Conservation (phyloP, 2,888 invertebrate genomes). For the Drosophila planitibia region DNA sequence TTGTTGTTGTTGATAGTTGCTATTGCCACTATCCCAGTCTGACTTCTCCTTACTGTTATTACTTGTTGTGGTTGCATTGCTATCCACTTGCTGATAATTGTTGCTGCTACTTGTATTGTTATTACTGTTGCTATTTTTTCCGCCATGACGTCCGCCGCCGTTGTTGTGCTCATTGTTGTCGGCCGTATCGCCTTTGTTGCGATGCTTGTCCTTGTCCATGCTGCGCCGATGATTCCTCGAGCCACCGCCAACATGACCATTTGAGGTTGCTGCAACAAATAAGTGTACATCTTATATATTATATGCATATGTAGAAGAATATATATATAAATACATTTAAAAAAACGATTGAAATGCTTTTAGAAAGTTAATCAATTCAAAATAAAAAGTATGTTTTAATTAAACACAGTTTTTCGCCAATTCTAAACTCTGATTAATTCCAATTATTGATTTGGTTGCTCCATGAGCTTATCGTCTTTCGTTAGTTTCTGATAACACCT, state of each 20-base stretch:
- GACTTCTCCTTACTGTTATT: slow-evolving; percentile 79
- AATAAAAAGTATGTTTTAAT: background rate
- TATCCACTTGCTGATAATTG: slow-evolving; percentile 72
- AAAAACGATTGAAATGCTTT: background rate
- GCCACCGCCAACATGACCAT: slow-evolving; percentile 74
- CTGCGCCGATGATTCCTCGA: slow-evolving; percentile 84
- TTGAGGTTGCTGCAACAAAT: slow-evolving; percentile 71
- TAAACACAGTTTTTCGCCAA: background rate
- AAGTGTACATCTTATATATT: slow-evolving; percentile 5
- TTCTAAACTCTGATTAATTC: background rate
- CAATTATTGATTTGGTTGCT: slow-evolving; percentile 9
- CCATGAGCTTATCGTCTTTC: slow-evolving; percentile 13
- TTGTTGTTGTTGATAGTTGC: slow-evolving; percentile 72
- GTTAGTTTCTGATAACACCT: slow-evolving; percentile 12
- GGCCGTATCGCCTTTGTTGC: slow-evolving; percentile 62
- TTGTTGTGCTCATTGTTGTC: slow-evolving; percentile 67
- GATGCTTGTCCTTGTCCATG: slow-evolving; percentile 84
- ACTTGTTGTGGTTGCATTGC: slow-evolving; percentile 64
- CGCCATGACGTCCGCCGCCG: slow-evolving; percentile 53
- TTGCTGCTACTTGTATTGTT: slow-evolving; percentile 61
- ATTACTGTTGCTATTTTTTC: slow-evolving; percentile 59
- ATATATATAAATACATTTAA: slow-evolving; percentile 6
- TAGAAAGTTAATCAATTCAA: background rate
- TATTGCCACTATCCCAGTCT: slow-evolving; percentile 78
- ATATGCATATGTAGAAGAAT: slow-evolving; percentile 7